These are phyloP conservation scores for Synaphobranchus kaupii DNA, from an alignment of 2,797 vertebrate species.

Conservation along the genomic window DNA sequence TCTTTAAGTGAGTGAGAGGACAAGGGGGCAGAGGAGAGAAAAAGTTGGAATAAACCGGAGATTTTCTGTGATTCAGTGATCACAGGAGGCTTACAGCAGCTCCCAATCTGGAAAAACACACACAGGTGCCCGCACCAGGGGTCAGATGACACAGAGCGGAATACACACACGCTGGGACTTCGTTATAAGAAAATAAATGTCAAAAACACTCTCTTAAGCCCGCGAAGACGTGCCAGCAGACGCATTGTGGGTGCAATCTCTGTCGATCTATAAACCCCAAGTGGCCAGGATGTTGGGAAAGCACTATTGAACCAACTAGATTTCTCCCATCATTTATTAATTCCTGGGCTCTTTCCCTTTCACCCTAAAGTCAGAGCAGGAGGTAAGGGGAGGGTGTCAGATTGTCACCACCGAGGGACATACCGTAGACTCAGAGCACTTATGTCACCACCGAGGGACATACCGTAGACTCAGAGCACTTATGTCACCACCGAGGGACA, in stretches of 20 bases:
- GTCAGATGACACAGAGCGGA: neutral
- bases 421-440: too few relatives aligned
- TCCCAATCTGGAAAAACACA: neutral
- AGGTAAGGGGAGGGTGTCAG: conserved; percentile 17
- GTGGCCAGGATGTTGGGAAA: neutral
- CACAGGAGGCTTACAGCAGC: neutral
- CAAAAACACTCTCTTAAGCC: neutral
- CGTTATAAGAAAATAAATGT: neutral
- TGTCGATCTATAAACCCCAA: neutral
- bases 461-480: too few relatives aligned
- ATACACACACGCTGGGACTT: neutral
- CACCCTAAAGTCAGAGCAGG: neutral
- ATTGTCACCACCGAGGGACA: neutral
- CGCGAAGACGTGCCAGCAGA: neutral
- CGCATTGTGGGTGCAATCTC: neutral
- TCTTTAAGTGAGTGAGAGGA: neutral
- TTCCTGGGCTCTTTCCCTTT: conserved; percentile 18
- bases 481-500: neutral
- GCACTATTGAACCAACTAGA: neutral
- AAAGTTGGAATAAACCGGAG: neutral
- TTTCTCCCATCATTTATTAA: conserved; percentile 37
- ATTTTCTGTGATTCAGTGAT: neutral
- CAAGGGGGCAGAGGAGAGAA: neutral
- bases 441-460: neutral
- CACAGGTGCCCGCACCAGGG: neutral